Evolutionary conservation across 1,140 invertebrate genomes (phyloP).

Genomic region (Vollenhovia emeryi): DNA sequence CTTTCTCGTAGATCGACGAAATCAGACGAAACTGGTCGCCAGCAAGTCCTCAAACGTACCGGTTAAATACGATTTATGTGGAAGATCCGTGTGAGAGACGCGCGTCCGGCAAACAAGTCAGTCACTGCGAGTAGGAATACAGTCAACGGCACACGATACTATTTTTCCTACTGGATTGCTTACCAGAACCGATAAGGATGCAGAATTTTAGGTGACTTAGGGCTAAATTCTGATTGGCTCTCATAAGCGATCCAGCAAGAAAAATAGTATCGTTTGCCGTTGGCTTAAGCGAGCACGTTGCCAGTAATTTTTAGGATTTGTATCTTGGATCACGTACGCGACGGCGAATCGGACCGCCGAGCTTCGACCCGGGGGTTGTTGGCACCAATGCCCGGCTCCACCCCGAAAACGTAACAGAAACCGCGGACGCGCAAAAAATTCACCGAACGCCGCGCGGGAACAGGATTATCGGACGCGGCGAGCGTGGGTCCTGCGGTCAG

Average conservation of each 20-base stretch:
- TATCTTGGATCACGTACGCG: conserved; percentile 59
- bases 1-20: background rate
- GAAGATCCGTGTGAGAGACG: background rate
- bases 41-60: background rate
- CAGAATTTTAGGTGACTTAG: too few species aligned
- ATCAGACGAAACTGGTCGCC: background rate
- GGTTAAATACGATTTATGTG: too few species aligned
- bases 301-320: conserved; percentile 14
- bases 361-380: conserved; percentile 61
- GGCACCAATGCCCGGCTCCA: conserved; percentile 47
- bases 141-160: too few species aligned
- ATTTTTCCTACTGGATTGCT: too few species aligned
- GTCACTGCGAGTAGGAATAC: conserved; percentile 1
- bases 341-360: conserved; percentile 1
- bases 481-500: too few species aligned
- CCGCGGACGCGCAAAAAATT: background rate
- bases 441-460: background rate
- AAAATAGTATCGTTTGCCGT: too few species aligned
- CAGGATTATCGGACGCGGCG: too few species aligned
- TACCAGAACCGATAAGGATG: too few species aligned
- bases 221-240: too few species aligned
- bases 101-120: conserved; percentile 48
- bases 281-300: conserved; percentile 41
- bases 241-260: too few species aligned
- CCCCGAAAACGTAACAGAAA: conserved; percentile 32